Base-by-base conservation (phyloP, 2,113 vertebrate genomes). In the Phocoena phocoena region DNA sequence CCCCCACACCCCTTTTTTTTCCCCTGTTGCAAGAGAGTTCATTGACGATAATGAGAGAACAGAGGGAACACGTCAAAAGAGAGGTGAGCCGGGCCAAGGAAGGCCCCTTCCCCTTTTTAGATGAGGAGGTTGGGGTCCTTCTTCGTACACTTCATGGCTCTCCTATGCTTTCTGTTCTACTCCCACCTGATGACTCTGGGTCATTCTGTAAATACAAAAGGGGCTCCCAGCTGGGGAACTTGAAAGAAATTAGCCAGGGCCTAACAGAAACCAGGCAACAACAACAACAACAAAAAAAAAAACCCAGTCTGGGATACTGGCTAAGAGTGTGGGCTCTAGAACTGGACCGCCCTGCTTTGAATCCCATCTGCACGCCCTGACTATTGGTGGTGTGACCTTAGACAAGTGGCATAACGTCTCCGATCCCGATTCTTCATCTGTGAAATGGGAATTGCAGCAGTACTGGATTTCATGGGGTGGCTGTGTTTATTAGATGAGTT, bases 1-100 rank as follows among this genome's bases (percentile, higher is more conserved):
- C 18, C 18, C 14, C 38, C 15, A 44, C 44, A 6, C 31, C 20
- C 14, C 8, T 73, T 77, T 38, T 0, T 20, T 18, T 0, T 0
- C 53, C 25, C 28, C 10, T 2, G 28, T 77, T 77, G 8, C 28
- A 76, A 44, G 5, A 76, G 15, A 77, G 74, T 33, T 50, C 33
- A 77, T 50, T 77, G 74, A 77, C 15, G 15, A 31, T 31, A 67
- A 47, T 31, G 73, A 47, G 74, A 50, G 44, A 50, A 44, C 44
- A 50, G 44, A 50, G 31, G 31, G 74, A 77, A 77, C 44, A 77
- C 20, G 5, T 38, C 15, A 77, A 33, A 28, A 77, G 71, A 73
- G 74, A 50, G 28, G 44, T 21, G 31, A 77, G 44, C 5, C 28
- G 50, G 44, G 17, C 74, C 28, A 50, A 50, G 28, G 74, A 50